phyloP scores from a whole-genome alignment of 2,113 vertebrate species.

The Oreochromis aureus region DNA sequence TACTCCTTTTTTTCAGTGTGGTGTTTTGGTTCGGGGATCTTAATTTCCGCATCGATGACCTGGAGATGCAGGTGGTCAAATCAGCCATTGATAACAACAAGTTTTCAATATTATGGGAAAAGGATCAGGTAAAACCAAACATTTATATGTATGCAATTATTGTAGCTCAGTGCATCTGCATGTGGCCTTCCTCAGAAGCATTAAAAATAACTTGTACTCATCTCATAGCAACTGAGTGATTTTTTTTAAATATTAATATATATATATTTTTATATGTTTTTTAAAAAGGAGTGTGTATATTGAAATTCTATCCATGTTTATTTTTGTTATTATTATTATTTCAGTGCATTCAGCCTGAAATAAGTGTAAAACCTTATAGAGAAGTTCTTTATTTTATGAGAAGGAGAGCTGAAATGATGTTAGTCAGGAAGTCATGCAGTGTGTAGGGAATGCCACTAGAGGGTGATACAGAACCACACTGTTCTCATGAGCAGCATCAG shows the following conservation, averaged over 20 bases:
- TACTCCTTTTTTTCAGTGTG: slow-evolving; percentile 70
- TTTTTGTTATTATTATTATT: background rate
- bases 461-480: background rate
- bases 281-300: background rate
- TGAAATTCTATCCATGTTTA: background rate
- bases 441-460: slow-evolving; percentile 28
- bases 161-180: background rate
- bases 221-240: background rate
- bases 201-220: background rate
- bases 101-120: slow-evolving; percentile 85
- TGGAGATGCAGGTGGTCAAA: slow-evolving; percentile 92
- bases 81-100: slow-evolving; percentile 88
- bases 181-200: background rate
- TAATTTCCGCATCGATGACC: slow-evolving; percentile 94
- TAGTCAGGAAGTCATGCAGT: background rate
- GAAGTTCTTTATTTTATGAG: background rate
- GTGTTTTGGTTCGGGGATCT: slow-evolving; percentile 99
- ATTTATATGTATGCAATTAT: background rate
- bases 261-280: background rate
- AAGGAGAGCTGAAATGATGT: background rate
- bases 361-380: background rate
- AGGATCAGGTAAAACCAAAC: slow-evolving; percentile 84
- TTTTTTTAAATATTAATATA: background rate
- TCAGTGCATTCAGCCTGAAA: background rate
- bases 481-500: background rate